Evolutionary conservation across 2,113 vertebrate genomes (phyloP), one percentile per base, ranked within the genome.

Genomic region (Mobula birostris): DNA sequence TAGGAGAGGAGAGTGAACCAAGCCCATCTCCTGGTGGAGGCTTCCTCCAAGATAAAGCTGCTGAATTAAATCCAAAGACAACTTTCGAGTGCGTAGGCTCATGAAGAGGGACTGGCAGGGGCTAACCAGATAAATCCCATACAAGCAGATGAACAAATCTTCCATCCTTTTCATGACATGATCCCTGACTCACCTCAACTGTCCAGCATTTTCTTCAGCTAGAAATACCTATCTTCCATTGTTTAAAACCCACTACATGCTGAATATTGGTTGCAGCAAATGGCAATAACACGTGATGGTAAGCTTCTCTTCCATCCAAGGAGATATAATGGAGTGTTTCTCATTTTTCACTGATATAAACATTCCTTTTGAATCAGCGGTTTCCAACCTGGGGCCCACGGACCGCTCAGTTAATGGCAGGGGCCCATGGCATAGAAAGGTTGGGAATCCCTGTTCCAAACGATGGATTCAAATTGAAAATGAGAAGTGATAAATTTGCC

Each of bases 11-110:
- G 48, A 48, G 48, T 48, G 48, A 48, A 48, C 77, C 77, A 79
- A 94, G 63, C 66, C 93, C 79, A 66, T 36, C 36, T 70, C n/a
- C 32, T 66, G 74, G 21, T 40, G 61, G 32, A 77, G 70, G 94
- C 63, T 90, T 88, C 79, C 32, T 74, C 94, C 94, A 90, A n/a
- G 70, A 40, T n/a, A 94, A 72, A 82, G 76, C 68, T 90, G 40
- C 93, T 77, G 72, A 94, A 87, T 29, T 87, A 32, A 78, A 61
- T 24, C 79, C 94, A 29, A 94, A 72, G 94, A 24, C 36, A n/a
- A 80, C 82, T 19, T 94, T 78, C 40, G 82, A 61, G 32, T 94
- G 32, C 70, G 74, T 80, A 32, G 94, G 74, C 32, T 61, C 72
- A 58, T 91, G 87, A 76, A 78, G 48, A 15, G 94, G 77, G 3